Base-by-base conservation (phyloP, 37 sponge, comb jelly and placozoan species). In the Theonella swinhoei region DNA sequence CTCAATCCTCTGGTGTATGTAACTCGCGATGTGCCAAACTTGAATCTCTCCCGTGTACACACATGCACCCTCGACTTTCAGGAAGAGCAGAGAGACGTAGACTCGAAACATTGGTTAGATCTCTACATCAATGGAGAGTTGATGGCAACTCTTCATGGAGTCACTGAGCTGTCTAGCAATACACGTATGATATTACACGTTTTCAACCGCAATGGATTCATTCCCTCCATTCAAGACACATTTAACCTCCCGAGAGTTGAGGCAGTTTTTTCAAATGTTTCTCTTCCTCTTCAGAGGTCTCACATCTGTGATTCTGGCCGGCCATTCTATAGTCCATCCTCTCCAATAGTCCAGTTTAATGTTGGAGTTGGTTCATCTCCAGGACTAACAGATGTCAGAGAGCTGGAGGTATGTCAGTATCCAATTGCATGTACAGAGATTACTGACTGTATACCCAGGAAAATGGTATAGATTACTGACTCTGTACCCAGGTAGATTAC, bases 301-400 rank as follows among this genome's bases (percentile, higher is more conserved):
- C 79, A 59, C 25, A n/a, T 87, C 30, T 95, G 95, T 83, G 79
- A 72, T 36, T 86, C 76, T 77, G 95, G 95, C 2, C 61, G 0
- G 7, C 95, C 95, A 62, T 91, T 95, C 68, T 85, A 83, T 74
- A 88, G 85, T 72, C 74, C 76, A 77, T 71, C 62, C 1, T 81
- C 75, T 72, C 94, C 97, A 1, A 80, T 96, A 9, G 87, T 96
- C 39, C 78, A 80, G 71, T 88, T 96, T 25, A 76, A 77, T 58
- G 97, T 86, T 61, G 94, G 81, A 37, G 77, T 91, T n/a, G 97
- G 97, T 3, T 78, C 87, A 29, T 38, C 65, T 14, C 86, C 91
- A 25, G 90, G 86, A 14, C 36, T 60, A n/a, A 86, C 76, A n/a
- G 86, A 91, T 43, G 85, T 92, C 1, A 33, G 40, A 38, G 76